These are phyloP conservation scores for Neopelma chrysocephalum DNA, from an alignment of 2,797 vertebrate genomes.

Conservation along the genomic window DNA sequence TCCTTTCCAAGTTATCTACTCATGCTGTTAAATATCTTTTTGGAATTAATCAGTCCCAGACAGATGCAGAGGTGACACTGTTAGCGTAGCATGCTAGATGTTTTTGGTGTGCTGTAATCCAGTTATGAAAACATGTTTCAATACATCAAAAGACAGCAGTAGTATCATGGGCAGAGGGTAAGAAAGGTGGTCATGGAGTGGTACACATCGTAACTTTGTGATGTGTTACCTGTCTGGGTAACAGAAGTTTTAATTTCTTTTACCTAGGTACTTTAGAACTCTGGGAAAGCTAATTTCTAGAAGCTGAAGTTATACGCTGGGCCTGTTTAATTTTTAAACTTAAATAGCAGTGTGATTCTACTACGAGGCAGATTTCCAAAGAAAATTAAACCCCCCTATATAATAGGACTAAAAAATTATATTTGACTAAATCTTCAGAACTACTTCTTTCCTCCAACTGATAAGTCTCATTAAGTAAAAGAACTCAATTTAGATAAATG, in stretches of 20 bases:
- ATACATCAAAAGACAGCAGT: neutral
- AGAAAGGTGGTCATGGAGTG: neutral
- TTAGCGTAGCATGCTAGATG: neutral
- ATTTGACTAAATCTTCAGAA: neutral
- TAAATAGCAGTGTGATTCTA: neutral
- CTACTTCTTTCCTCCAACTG: neutral
- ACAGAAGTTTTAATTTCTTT: neutral
- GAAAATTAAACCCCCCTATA: neutral
- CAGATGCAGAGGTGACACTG: neutral
- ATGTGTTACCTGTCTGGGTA: neutral
- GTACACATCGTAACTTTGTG: neutral
- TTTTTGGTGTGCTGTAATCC: neutral
- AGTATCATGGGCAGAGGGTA: rapidly evolving
- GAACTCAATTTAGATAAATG: neutral
- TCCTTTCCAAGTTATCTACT: neutral
- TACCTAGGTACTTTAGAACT: neutral
- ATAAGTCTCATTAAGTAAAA: neutral
- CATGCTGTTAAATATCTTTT: neutral
- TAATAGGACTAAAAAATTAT: neutral
- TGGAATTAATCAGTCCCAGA: neutral
- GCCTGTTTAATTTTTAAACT: neutral
- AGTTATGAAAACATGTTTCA: neutral
- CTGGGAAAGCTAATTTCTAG: neutral
- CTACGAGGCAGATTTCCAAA: neutral
- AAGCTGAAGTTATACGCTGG: neutral